Conservation (phyloP, 2,113 vertebrate species). For the Xenopus laevis region DNA sequence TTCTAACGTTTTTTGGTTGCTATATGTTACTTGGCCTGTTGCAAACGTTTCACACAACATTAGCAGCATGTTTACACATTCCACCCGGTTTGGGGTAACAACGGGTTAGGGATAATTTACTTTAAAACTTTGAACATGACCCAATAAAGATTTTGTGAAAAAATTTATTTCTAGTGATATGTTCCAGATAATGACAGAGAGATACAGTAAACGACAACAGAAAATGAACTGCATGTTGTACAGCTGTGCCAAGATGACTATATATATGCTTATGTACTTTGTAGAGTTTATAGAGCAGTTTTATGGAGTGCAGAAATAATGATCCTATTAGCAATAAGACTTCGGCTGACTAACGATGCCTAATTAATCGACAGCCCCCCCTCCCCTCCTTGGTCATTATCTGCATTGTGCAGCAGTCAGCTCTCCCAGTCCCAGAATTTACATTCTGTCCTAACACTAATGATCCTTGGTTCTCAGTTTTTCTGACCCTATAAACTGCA, state of each 20-base stretch:
- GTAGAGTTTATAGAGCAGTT: slow-evolving; percentile 16
- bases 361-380: slow-evolving; percentile 26
- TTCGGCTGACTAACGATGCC: slow-evolving; percentile 23
- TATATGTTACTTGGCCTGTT: too few relatives aligned
- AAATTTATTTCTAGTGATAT: too few relatives aligned
- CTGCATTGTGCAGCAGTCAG: slow-evolving; percentile 35
- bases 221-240: background rate
- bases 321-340: slow-evolving; percentile 37
- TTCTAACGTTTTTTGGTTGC: too few relatives aligned
- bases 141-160: too few relatives aligned
- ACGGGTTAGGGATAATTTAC: too few relatives aligned
- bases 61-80: too few relatives aligned
- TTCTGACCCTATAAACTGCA: background rate
- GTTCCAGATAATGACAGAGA: too few relatives aligned
- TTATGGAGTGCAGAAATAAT: slow-evolving; percentile 20
- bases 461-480: slow-evolving; percentile 4
- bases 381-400: slow-evolving; percentile 32
- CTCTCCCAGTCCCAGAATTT: slow-evolving; percentile 18
- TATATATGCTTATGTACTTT: background rate
- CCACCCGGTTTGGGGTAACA: too few relatives aligned
- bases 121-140: too few relatives aligned
- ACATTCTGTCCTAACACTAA: slow-evolving; percentile 23
- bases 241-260: background rate
- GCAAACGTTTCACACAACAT: too few relatives aligned
- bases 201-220: background rate